Evolutionary conservation across 2,113 vertebrate species (phyloP).

Genomic region (Corvus cornix): DNA sequence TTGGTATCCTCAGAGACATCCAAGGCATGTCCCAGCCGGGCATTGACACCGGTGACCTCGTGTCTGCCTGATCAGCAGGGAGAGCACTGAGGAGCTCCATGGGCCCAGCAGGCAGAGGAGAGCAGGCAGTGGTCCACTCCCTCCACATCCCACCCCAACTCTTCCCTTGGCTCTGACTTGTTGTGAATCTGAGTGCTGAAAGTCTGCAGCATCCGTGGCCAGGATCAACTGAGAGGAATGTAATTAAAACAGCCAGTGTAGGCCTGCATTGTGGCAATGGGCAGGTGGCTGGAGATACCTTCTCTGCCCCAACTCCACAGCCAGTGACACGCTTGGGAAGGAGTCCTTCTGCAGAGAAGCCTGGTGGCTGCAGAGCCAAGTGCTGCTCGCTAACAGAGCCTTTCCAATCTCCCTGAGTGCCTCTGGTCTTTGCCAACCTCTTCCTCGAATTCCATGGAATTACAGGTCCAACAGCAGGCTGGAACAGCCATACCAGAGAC

Average conservation of each 20-base stretch:
- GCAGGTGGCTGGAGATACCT: background rate
- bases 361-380: background rate
- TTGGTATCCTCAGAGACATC: background rate
- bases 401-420: background rate
- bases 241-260: fast-evolving
- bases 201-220: background rate
- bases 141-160: background rate
- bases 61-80: background rate
- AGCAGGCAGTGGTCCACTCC: background rate
- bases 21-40: background rate
- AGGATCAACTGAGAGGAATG: background rate
- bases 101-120: background rate
- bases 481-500: background rate
- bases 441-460: background rate
- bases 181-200: background rate
- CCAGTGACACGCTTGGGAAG: background rate
- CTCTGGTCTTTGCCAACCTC: background rate
- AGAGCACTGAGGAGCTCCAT: background rate
- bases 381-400: fast-evolving
- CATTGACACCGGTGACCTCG: fast-evolving
- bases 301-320: background rate
- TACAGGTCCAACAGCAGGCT: background rate
- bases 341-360: background rate
- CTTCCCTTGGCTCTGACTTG: background rate
- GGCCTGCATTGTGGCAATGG: fast-evolving